Conservation (phyloP, 1,140 invertebrate genomes). For the Drosophila watanabei region DNA sequence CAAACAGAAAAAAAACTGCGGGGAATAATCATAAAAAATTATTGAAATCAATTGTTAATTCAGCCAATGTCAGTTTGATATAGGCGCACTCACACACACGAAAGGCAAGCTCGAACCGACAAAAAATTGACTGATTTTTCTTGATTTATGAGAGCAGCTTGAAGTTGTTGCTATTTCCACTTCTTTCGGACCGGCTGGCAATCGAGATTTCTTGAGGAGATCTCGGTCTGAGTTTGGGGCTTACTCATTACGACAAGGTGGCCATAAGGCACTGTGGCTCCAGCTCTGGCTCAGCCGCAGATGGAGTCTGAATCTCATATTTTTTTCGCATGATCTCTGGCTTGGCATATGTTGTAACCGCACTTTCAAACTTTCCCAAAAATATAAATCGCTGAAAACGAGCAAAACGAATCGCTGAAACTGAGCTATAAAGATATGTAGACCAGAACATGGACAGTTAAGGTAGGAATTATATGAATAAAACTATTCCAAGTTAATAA, state of each 20-base stretch:
- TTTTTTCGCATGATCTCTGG: constrained; percentile 60
- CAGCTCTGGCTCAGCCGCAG: constrained; percentile 20
- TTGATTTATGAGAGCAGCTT: constrained; percentile 77
- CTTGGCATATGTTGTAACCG: constrained; percentile 60
- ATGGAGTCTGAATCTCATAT: constrained; percentile 37
- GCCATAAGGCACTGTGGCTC: constrained; percentile 8
- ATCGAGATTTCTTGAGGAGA: constrained; percentile 56
- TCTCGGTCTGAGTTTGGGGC: constrained; percentile 37
- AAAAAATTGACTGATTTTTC: constrained; percentile 83
- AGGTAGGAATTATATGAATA: constrained; percentile 7
- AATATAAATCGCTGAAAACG: constrained; percentile 14
- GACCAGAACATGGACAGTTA: constrained; percentile 21
- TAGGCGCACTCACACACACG: constrained; percentile 36
- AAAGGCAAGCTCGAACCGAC: constrained; percentile 17
- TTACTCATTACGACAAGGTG: constrained; percentile 52
- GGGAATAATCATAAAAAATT: constrained; percentile 81
- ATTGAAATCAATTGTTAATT: constrained; percentile 84
- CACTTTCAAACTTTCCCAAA: constrained; percentile 79
- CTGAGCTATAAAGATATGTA: constrained; percentile 15
- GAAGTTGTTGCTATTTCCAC: constrained; percentile 31
- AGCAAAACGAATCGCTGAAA: constrained; percentile 14
- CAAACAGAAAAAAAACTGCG: constrained; percentile 51
- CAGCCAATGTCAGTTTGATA: constrained; percentile 82
- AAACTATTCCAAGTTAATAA: constrained; percentile 2
- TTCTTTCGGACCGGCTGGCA: constrained; percentile 41